Conservation (phyloP, 1,140 invertebrate genomes). For the Tribolium castaneum region DNA sequence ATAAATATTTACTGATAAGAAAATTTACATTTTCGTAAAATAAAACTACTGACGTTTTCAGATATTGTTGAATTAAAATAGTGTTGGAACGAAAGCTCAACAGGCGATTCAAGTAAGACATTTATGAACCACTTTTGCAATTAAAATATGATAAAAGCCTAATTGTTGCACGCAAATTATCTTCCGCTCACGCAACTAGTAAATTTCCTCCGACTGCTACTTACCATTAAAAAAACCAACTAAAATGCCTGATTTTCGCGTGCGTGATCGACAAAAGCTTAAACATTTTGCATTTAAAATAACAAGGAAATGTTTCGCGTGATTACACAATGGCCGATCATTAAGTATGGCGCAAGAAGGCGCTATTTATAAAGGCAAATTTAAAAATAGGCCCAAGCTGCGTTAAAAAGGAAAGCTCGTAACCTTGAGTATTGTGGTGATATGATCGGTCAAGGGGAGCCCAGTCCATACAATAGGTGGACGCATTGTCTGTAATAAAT, state of each 20-base stretch:
- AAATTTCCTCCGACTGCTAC: neutral
- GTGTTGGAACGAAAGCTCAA: neutral
- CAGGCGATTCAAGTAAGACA: neutral
- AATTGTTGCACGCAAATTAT: neutral
- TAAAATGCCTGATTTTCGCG: neutral
- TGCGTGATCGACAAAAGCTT: neutral
- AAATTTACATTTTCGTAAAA: neutral
- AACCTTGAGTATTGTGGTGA: constrained; percentile 15
- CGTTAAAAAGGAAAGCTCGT: neutral
- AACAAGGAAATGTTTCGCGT: neutral
- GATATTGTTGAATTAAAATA: neutral
- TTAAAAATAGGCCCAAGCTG: neutral
- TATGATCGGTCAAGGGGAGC: constrained; percentile 34
- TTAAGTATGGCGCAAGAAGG: neutral
- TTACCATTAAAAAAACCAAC: neutral
- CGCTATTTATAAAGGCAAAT: neutral
- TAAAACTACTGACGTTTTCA: neutral
- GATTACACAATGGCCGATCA: neutral
- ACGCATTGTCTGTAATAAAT: neutral
- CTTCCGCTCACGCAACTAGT: neutral
- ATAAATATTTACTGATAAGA: neutral
- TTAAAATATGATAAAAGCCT: neutral
- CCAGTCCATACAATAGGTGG: neutral
- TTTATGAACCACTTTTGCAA: neutral
- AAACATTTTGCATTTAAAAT: neutral